Evolutionary conservation across 30 jellyfish, hydroid and myxozoan species (phyloP).

Genomic region (Kudoa iwatai): DNA sequence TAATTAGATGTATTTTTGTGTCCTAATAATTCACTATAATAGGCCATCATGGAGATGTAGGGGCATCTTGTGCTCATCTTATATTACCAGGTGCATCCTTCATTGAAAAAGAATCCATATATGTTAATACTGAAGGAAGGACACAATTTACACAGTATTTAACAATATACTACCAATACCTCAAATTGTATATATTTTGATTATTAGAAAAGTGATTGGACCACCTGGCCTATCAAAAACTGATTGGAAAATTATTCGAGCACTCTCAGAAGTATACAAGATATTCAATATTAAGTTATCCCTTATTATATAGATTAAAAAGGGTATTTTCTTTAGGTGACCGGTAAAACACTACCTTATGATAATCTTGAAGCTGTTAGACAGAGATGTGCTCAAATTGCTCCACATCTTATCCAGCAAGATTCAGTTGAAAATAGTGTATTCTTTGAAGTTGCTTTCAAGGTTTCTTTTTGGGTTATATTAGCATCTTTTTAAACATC

Average conservation of each 20-base stretch:
- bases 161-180: not conserved
- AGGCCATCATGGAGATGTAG: conserved; percentile 91
- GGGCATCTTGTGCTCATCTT: conserved; percentile 51
- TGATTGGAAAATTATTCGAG: conserved; percentile 83
- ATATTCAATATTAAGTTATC: too few species aligned
- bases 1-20: too few species aligned
- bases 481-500: too few species aligned
- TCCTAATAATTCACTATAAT: too few species aligned
- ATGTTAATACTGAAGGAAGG: conserved; percentile 77
- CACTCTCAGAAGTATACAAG: conserved; percentile 41
- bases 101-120: conserved; percentile 51
- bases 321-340: conserved; percentile 8
- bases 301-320: too few species aligned
- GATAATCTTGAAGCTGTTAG: conserved; percentile 29
- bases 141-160: conserved; percentile 56
- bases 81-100: conserved; percentile 79
- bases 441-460: too few species aligned
- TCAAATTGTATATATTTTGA: too few species aligned
- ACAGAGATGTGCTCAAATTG: conserved; percentile 20
- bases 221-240: conserved; percentile 74
- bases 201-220: conserved; percentile 68
- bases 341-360: conserved; percentile 18
- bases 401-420: conserved; percentile 73
- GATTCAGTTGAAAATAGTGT: too few species aligned
- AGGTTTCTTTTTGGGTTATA: too few species aligned